Evolutionary conservation across 2,888 invertebrate species (phyloP), one percentile per base, ranked within the genome.

Genomic region (Rutpela maculata): DNA sequence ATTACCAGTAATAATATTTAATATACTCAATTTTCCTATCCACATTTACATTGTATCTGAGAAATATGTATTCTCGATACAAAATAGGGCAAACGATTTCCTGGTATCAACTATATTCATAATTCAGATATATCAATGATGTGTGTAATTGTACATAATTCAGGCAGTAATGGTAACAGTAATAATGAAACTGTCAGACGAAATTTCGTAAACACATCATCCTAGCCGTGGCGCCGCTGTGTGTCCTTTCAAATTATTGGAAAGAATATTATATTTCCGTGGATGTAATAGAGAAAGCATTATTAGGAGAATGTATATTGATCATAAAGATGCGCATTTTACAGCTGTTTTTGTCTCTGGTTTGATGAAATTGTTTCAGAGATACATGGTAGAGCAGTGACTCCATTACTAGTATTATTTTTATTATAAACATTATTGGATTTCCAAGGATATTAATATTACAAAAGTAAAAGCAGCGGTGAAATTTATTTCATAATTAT

Each of bases 181-280:
- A 70, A 60, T 43, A 43, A 60, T 56, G 56, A 56, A 70, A 70
- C 70, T 31, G 60, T 38, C 43, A 60, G 69, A 69, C 35, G 57
- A 57, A 69, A 70, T 60, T 70, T 70, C 60, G 70, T 60, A 70
- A 70, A 60, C 70, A 70, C 56, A 60, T 65, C 65, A 65, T 43
- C 17, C 15, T 38, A 62, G 70, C n/a, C 60, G 60, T 60, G 70
- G 70, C 70, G 70, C 70, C 70, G 60, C 22, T 60, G 60, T 60
- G 50, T 70, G 60, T 70, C 22, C 70, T 60, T 38, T 70, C 70
- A 35, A 60, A 62, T 70, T 70, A 70, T 70, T 22, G 70, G 59
- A 60, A 70, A 19, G 70, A 70, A 70, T 35, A 70, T 70, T 43
- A 60, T 70, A 70, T 70, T 70, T 70, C 60, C 43, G 17, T 60